Evolutionary conservation across 2,797 vertebrate species (phyloP).

Genomic region (Malurus leucopterus): DNA sequence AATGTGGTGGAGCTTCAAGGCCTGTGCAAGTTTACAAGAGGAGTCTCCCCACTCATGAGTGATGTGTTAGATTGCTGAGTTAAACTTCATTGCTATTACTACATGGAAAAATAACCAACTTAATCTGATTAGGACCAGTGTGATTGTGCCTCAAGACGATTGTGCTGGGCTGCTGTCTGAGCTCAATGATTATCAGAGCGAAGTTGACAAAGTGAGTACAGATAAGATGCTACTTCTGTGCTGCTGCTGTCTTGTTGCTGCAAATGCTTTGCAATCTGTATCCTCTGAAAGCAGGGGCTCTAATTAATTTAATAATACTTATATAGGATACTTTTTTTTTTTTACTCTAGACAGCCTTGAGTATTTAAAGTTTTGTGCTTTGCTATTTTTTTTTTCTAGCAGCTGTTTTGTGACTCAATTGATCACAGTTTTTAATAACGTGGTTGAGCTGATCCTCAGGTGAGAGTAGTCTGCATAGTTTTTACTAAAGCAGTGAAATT

Average conservation of each 20-base stretch:
- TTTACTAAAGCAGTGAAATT: background rate
- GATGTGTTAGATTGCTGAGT: background rate
- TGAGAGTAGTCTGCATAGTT: background rate
- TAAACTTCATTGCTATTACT: background rate
- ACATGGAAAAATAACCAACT: background rate
- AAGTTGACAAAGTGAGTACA: background rate
- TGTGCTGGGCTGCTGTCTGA: background rate
- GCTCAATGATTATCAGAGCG: background rate
- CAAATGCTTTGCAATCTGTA: background rate
- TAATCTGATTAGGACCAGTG: background rate
- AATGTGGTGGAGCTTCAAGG: background rate
- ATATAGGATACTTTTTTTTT: background rate
- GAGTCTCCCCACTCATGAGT: background rate
- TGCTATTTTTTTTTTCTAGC: background rate
- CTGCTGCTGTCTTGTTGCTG: background rate
- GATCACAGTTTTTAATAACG: background rate
- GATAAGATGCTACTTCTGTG: background rate
- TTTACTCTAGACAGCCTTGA: background rate
- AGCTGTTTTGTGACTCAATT: accelerated
- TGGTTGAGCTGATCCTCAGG: background rate
- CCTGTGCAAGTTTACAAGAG: background rate
- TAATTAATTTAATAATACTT: background rate
- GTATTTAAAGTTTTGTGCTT: background rate
- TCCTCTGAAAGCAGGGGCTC: background rate
- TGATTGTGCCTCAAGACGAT: background rate